Conservation (phyloP, 2,797 vertebrate species). For the Dryobates pubescens region DNA sequence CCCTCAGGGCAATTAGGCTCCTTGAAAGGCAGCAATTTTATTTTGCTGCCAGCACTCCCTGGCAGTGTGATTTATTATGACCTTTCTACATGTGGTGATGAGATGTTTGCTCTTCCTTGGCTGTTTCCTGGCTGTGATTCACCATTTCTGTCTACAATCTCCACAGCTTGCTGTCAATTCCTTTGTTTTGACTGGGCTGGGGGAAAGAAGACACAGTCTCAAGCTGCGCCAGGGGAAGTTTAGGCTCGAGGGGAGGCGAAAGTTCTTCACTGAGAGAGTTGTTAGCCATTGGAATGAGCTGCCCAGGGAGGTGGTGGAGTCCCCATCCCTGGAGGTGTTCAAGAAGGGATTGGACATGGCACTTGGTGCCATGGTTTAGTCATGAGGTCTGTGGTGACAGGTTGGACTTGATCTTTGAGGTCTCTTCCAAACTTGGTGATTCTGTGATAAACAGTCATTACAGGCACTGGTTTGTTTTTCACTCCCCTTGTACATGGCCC, state of each 20-base stretch:
- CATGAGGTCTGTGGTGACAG: too few species aligned
- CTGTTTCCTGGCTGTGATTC: neutral
- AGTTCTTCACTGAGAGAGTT: too few species aligned
- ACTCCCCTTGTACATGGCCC: fast-evolving
- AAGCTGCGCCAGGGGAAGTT: too few species aligned
- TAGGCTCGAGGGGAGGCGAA: too few species aligned
- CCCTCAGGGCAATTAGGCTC: neutral
- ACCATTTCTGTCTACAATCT: neutral
- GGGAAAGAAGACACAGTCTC: neutral
- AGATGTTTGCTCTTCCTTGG: neutral
- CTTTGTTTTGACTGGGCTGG: neutral
- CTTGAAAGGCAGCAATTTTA: fast-evolving
- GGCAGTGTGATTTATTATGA: neutral
- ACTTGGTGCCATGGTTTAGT: too few species aligned
- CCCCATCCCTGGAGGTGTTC: too few species aligned
- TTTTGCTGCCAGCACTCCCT: neutral
- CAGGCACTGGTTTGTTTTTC: neutral
- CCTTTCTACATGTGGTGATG: fast-evolving
- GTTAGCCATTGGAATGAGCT: too few species aligned
- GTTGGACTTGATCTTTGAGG: too few species aligned
- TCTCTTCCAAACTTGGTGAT: too few species aligned
- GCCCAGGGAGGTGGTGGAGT: too few species aligned
- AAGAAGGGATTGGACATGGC: too few species aligned
- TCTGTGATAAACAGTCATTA: neutral
- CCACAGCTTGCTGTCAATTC: neutral